A percentile compares a stretch with the other conserved stretches of the same genome.
These are phyloP conservation scores for Macrotis lagotis DNA, from an alignment of 2,113 vertebrate genomes.

Conservation along the genomic window DNA sequence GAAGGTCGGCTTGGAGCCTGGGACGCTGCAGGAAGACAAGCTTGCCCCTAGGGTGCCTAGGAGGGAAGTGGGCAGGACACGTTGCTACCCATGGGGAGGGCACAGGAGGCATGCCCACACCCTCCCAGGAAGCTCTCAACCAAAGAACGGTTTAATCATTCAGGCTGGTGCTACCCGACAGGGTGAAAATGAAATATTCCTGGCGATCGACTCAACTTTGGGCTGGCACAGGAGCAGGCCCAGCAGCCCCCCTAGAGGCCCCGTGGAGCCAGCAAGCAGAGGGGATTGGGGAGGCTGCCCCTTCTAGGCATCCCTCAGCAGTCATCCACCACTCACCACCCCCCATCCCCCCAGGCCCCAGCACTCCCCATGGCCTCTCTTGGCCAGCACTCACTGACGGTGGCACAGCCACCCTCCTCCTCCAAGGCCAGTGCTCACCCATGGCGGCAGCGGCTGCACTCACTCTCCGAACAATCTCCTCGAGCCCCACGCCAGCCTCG, in stretches of 20 bases:
- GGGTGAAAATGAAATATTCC: no score
- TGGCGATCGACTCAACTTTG: conserved; percentile 95
- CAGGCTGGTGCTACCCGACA: not conserved
- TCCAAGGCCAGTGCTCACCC: conserved; percentile 80
- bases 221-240: conserved; percentile 92
- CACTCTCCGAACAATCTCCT: conserved; percentile 86
- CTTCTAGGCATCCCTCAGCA: not conserved
- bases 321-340: not conserved
- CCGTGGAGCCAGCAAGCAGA: no score
- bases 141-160: no score
- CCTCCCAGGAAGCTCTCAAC: fast-evolving
- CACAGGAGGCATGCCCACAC: not conserved
- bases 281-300: conserved; percentile 80
- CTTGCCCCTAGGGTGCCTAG: conserved; percentile 94
- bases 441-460: conserved; percentile 79
- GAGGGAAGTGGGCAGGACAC: fast-evolving
- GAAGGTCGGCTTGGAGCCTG: conserved; percentile 91
- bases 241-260: no score
- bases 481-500: conserved; percentile 88
- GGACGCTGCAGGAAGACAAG: conserved; percentile 94
- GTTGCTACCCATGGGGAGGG: fast-evolving
- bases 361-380: not conserved
- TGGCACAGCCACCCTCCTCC: not conserved
- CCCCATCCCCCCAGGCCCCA: not conserved
- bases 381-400: not conserved